A percentile compares a stretch with the other conserved stretches of the same genome.
Evolutionary conservation across 1,140 invertebrate genomes (phyloP).

Genomic region (Theocolax elegans): DNA sequence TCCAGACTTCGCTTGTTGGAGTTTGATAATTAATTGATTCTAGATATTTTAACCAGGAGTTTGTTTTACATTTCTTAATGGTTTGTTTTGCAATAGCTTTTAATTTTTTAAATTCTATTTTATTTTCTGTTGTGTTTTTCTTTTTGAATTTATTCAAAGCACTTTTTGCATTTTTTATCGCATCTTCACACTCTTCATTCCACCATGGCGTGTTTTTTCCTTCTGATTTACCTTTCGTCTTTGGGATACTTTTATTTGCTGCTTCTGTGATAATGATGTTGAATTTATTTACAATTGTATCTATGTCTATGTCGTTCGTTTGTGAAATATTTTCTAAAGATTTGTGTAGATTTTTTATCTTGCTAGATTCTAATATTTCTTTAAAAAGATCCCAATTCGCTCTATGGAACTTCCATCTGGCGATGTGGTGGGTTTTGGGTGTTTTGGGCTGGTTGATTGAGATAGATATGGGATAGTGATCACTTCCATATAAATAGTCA

Average conservation of each 20-base stretch:
- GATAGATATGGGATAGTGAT: slow-evolving; percentile 51
- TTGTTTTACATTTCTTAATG: background rate
- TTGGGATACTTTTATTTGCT: slow-evolving; percentile 4
- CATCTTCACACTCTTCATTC: background rate
- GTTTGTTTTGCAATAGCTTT: slow-evolving; percentile 12
- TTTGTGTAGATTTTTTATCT: background rate
- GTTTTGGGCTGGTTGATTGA: background rate
- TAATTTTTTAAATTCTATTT: slow-evolving; percentile 5
- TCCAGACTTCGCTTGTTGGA: background rate
- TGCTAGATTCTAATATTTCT: slow-evolving; percentile 10
- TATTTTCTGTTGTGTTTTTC: background rate
- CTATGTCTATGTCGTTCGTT: background rate
- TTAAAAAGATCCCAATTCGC: background rate
- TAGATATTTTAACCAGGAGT: background rate
- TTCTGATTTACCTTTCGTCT: background rate
- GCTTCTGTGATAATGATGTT: background rate
- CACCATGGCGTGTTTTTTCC: background rate
- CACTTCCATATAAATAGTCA: slow-evolving; percentile 49
- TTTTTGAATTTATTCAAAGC: slow-evolving; percentile 7
- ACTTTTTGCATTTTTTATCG: background rate
- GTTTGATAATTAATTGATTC: background rate
- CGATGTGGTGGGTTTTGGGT: background rate
- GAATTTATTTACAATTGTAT: background rate
- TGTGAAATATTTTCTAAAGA: background rate
- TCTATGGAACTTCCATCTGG: background rate